Evolutionary conservation across 2,797 vertebrate genomes (phyloP), one percentile per base, ranked within the genome.

Genomic region (Apogon hyalosoma): DNA sequence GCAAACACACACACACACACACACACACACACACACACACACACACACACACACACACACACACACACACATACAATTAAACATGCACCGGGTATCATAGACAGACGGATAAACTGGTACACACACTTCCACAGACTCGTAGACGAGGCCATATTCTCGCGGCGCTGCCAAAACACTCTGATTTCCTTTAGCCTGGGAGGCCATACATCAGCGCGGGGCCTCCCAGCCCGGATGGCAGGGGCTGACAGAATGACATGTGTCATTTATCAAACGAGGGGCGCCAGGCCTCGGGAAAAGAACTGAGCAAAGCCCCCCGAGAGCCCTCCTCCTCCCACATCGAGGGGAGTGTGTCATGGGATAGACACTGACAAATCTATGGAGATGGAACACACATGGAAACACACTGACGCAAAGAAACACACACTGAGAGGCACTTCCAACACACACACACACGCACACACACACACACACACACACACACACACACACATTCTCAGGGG

Each of bases 171-270:
- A 97, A 98, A 92, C 91, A 93, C 90, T 88, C 96, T 95, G 96
- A 98, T 98, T 98, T 97, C 97, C 96, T 98, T 97, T 97, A 96
- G 92, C 87, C 94, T 92, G 92, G 90, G 79, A 93, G 92, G 95
- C 94, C 95, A 97, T 99, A 96, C 95, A 99, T 99, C 97, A 98
- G 93, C 84, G 78, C 2, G 80, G 67, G 96, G 94, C 96, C 96
- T 97, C 97, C 96, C 96, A 96, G 96, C 95, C 96, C 96, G 96
- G 94, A 95, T 97, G 96, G 97, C 96, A 97, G 95, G 95, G 95
- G 91, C 95, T 97, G 98, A 99, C 98, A 99, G 97, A 98, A 99
- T 99, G 98, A 98, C 97, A 96, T 95, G 97, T 99, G 98, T 99
- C 98, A 99, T 99, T 99, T 99, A 99, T 99, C 98, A 99, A 98